phyloP scores from a whole-genome alignment of 2,113 vertebrate species.

The Aythya baeri region DNA sequence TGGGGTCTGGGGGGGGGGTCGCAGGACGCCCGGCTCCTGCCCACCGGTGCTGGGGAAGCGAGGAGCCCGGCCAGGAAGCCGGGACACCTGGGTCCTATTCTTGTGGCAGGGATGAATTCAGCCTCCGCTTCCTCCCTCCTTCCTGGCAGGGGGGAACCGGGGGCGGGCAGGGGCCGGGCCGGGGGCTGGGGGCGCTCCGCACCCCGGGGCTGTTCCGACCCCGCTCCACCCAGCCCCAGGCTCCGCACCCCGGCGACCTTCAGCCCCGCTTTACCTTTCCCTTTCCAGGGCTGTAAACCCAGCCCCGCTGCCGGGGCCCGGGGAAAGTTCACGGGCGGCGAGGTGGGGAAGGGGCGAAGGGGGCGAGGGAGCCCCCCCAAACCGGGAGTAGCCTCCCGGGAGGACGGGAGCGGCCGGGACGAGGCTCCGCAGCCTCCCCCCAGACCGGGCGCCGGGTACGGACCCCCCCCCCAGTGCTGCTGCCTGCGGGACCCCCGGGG shows the following conservation, averaged over 20 bases:
- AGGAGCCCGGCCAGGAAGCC: neutral
- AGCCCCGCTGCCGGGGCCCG: neutral
- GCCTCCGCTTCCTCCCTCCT: constrained; percentile 41
- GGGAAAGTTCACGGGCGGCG: neutral
- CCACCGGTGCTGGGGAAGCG: rapidly evolving
- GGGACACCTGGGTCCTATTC: constrained; percentile 49
- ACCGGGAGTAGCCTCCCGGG: neutral
- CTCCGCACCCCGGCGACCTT: neutral
- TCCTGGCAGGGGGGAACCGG: neutral
- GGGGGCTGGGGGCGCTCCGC: neutral
- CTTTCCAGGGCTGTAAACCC: constrained; percentile 46
- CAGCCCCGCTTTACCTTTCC: neutral
- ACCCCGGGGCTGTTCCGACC: no score
- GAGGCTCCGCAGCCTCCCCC: neutral
- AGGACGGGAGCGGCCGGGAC: rapidly evolving
- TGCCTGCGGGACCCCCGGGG: neutral
- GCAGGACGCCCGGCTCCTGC: neutral
- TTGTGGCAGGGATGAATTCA: constrained; percentile 6
- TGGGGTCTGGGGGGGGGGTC: rapidly evolving
- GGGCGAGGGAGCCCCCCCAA: neutral
- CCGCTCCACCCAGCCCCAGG: neutral
- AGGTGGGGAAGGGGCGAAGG: rapidly evolving
- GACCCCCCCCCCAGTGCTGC: neutral
- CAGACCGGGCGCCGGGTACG: rapidly evolving
- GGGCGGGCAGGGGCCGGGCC: neutral